Evolutionary conservation across 2,888 invertebrate genomes (phyloP).

Genomic region (Gisinianus flammeolus): DNA sequence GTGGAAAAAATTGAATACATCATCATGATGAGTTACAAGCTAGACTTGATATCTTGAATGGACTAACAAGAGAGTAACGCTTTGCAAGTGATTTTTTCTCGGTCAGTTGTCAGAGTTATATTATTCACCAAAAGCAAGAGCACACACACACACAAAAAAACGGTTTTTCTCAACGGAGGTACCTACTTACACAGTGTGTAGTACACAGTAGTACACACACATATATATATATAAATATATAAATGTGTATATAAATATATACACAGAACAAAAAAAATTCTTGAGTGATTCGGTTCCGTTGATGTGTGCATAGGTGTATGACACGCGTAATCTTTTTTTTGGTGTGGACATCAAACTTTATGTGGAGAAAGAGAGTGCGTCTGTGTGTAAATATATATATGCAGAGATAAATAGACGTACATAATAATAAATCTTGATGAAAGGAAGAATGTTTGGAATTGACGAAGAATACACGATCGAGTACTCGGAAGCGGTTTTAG

Average conservation of each 20-base stretch:
- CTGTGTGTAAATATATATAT: background rate
- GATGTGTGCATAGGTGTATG: background rate
- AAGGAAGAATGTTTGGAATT: conserved; percentile 31
- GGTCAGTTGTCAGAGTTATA: background rate
- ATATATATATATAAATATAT: too few species aligned
- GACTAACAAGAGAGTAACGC: background rate
- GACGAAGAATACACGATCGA: conserved; percentile 55
- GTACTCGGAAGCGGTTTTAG: conserved; percentile 53
- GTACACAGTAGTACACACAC: too few species aligned
- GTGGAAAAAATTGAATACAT: background rate
- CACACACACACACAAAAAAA: too few species aligned
- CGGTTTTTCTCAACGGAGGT: too few species aligned
- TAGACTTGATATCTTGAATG: background rate
- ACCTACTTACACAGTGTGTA: too few species aligned
- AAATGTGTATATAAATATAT: too few species aligned
- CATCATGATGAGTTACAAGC: background rate
- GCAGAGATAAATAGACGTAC: background rate
- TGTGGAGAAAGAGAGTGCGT: too few species aligned
- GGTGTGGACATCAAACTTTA: background rate
- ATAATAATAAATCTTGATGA: conserved; percentile 6
- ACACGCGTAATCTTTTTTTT: background rate
- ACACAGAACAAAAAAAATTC: background rate
- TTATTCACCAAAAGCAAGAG: too few species aligned
- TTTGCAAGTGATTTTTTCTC: background rate
- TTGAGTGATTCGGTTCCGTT: background rate